Evolutionary conservation across 2,888 invertebrate species (phyloP).

Genomic region (Napeogenes inachia): DNA sequence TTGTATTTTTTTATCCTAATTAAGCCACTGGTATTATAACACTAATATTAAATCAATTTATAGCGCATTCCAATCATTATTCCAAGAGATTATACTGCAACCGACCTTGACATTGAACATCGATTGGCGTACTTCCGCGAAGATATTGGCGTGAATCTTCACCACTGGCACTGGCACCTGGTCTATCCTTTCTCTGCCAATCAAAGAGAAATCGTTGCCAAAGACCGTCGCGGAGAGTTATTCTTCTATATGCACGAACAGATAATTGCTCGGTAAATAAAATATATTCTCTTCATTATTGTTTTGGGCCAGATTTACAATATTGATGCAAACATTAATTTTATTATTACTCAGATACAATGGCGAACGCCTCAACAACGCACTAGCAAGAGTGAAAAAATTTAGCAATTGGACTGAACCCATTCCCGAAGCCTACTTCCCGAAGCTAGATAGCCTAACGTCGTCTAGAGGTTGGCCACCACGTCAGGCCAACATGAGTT

Average conservation of each 20-base stretch:
- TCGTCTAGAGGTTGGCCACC: slow-evolving; percentile 85
- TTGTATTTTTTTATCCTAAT: no score
- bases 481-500: slow-evolving; percentile 77
- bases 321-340: not conserved
- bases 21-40: not conserved
- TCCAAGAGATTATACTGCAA: slow-evolving; percentile 86
- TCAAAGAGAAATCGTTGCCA: slow-evolving; percentile 78
- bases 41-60: slow-evolving; percentile 26
- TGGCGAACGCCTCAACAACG: slow-evolving; percentile 85
- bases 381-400: slow-evolving; percentile 80
- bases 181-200: slow-evolving; percentile 83
- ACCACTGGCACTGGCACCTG: slow-evolving; percentile 91
- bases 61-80: slow-evolving; percentile 82
- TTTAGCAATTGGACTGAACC: slow-evolving; percentile 82
- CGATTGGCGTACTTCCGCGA: slow-evolving; percentile 89
- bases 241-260: slow-evolving; percentile 88
- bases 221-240: slow-evolving; percentile 87
- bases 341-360: slow-evolving; percentile 77
- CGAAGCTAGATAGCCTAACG: slow-evolving; percentile 85
- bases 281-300: not conserved
- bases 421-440: slow-evolving; percentile 87
- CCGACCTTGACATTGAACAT: slow-evolving; percentile 88
- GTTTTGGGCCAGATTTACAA: not conserved
- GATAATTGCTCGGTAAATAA: slow-evolving; percentile 62
- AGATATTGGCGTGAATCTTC: slow-evolving; percentile 86